These are phyloP conservation scores for Drosophila serrata DNA, from an alignment of 1,140 invertebrate genomes.

Conservation along the genomic window DNA sequence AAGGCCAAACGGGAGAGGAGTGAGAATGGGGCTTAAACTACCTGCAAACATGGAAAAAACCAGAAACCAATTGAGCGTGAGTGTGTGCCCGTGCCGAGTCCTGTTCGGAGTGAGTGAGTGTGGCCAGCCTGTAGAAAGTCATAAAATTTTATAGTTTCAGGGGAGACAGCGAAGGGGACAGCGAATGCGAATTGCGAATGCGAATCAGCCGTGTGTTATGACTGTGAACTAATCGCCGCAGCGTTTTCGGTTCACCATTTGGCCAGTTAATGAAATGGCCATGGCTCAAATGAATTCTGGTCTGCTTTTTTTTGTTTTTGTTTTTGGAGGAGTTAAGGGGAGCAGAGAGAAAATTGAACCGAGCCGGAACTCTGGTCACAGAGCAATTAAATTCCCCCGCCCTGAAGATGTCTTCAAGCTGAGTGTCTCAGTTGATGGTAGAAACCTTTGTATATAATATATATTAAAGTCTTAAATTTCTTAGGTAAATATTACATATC, in stretches of 20 bases:
- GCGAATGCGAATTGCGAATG: slow-evolving; percentile 21
- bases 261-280: slow-evolving; percentile 79
- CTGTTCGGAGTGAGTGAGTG: slow-evolving; percentile 12
- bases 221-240: slow-evolving; percentile 81
- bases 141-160: slow-evolving; percentile 81
- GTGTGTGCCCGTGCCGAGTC: slow-evolving; percentile 36
- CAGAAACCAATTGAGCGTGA: slow-evolving; percentile 79
- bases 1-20: background rate
- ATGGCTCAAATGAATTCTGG: slow-evolving; percentile 38
- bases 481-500: background rate
- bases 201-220: slow-evolving; percentile 69
- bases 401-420: slow-evolving; percentile 41
- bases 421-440: background rate
- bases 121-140: slow-evolving; percentile 65
- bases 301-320: background rate
- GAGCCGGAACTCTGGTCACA: slow-evolving; percentile 5
- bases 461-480: background rate
- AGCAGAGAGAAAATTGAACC: slow-evolving; percentile 6
- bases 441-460: background rate
- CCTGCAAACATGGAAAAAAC: slow-evolving; percentile 81
- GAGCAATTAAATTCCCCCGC: slow-evolving; percentile 61
- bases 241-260: slow-evolving; percentile 64
- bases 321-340: background rate
- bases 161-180: slow-evolving; percentile 13
- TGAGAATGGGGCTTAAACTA: slow-evolving; percentile 58